Evolutionary conservation across 1,140 invertebrate genomes (phyloP), one percentile per base, ranked within the genome.

Genomic region (Drosophila bocki): DNA sequence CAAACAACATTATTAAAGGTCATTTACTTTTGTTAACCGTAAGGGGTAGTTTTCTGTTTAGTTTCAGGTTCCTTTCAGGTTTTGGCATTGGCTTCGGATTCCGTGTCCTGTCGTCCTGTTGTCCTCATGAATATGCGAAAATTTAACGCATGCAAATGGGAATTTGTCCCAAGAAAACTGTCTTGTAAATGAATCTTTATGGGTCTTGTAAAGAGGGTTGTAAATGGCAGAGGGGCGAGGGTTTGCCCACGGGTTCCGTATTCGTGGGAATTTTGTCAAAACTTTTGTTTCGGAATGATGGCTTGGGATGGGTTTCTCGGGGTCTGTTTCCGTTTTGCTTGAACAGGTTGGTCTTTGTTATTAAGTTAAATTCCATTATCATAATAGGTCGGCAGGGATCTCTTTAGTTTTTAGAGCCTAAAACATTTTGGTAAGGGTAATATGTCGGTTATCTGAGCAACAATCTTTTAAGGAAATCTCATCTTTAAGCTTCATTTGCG

Each of bases 101-200:
- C 50, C 13, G 1, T 48, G 69, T 69, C 69, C 68, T 47, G 68
- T 33, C 19, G 26, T 68, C 62, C 37, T 37, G 48, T 8, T 17
- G 58, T 56, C 56, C 51, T 78, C 68, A 75, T 75, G 57, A 79
- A 83, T 75, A 64, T 69, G 63, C 71, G 56, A 64, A 75, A 86
- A 86, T 86, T 85, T 78, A 64, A 86, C 82, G 82, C 82, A 86
- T 86, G 78, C 71, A 86, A 86, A 85, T 79, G 82, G 51, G 56
- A 72, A 78, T 78, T 65, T 57, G 62, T 78, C 76, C 63, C 68
- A 75, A 78, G 75, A 60, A 79, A 69, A 64, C 37, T 68, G 61
- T 76, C 59, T 64, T 71, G 77, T 74, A 81, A 85, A 75, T 82
- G 70, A 68, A 78, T 86, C 82, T 82, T 85, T 75, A 74, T 80